A percentile compares a stretch with the other conserved stretches of the same genome.
Evolutionary conservation across 2,888 invertebrate species (phyloP).

Genomic region (Syrphus vitripennis): DNA sequence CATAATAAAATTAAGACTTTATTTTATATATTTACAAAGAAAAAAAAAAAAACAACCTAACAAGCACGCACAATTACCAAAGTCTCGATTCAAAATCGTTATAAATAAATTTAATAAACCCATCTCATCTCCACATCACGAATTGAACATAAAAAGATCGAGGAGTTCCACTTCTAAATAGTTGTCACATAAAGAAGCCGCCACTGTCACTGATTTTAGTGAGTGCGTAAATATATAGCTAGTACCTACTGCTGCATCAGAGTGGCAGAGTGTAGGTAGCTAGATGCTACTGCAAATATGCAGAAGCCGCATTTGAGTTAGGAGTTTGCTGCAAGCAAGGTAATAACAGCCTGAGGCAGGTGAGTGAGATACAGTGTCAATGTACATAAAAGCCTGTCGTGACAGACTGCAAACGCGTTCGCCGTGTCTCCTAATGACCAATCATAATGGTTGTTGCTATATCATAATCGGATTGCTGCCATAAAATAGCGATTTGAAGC

Average conservation of each 20-base stretch:
- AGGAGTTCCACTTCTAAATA: constrained; percentile 42
- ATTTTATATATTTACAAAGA: constrained; percentile 7
- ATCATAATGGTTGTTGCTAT: constrained; percentile 69
- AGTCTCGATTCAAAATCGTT: constrained; percentile 13
- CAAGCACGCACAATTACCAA: not conserved
- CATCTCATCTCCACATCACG: constrained; percentile 25
- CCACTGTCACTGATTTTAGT: constrained; percentile 10
- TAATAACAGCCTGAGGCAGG: constrained; percentile 30
- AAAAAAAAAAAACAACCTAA: not conserved
- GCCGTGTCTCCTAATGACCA: constrained; percentile 63
- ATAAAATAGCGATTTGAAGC: constrained; percentile 60
- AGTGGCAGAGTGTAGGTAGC: not conserved
- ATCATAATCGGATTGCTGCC: constrained; percentile 66
- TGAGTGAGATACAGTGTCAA: constrained; percentile 48
- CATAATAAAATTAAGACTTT: constrained; percentile 20
- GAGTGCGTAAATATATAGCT: constrained; percentile 30
- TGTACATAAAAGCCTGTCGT: constrained; percentile 46
- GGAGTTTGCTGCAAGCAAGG: constrained; percentile 2
- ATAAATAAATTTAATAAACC: constrained; percentile 38
- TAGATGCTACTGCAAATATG: not conserved
- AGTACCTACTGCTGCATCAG: constrained; percentile 10
- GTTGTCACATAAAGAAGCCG: constrained; percentile 60
- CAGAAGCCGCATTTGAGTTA: not conserved
- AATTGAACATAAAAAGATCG: not conserved
- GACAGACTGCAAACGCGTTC: constrained; percentile 59